Percentiles rank a stretch among this genome's conserved stretches.
Conservation (phyloP, 2,797 vertebrate genomes). For the Pyrocephalus nanus region DNA sequence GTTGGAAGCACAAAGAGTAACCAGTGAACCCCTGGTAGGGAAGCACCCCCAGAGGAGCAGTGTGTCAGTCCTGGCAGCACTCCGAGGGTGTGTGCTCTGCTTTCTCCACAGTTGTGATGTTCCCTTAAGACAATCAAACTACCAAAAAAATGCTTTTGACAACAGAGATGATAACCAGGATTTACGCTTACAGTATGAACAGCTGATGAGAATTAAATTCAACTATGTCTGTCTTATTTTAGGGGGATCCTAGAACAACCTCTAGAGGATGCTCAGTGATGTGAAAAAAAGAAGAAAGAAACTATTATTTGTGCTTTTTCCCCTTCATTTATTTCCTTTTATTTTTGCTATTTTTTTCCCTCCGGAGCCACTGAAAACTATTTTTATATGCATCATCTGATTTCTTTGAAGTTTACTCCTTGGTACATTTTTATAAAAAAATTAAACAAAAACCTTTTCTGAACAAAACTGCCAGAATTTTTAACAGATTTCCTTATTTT, state of each 20-base stretch:
- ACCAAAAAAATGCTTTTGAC: not conserved
- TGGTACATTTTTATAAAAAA: conserved; percentile 69
- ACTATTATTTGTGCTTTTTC: not conserved
- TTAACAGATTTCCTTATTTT: conserved; percentile 58
- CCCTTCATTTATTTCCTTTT: conserved; percentile 42
- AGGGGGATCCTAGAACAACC: conserved; percentile 87
- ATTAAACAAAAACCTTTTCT: conserved; percentile 5
- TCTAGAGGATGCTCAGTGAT: conserved; percentile 92
- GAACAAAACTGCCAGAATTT: conserved; percentile 65
- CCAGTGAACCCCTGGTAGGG: accelerated
- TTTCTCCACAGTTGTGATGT: not conserved
- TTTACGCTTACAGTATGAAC: not conserved
- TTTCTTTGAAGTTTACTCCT: conserved; percentile 70
- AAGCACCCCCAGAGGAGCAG: not conserved
- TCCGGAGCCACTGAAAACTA: conserved; percentile 81
- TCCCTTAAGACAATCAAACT: not conserved
- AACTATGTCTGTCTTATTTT: conserved; percentile 14
- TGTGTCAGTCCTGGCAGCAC: not conserved
- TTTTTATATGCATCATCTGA: conserved; percentile 80
- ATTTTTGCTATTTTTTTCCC: conserved; percentile 53
- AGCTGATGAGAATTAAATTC: not conserved
- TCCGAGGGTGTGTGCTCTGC: accelerated
- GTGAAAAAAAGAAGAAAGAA: conserved; percentile 77
- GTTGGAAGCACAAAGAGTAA: not conserved
- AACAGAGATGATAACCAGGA: not conserved